Base-by-base conservation (phyloP, 2,113 vertebrate genomes). In the Poeciliopsis turrubarensis region DNA sequence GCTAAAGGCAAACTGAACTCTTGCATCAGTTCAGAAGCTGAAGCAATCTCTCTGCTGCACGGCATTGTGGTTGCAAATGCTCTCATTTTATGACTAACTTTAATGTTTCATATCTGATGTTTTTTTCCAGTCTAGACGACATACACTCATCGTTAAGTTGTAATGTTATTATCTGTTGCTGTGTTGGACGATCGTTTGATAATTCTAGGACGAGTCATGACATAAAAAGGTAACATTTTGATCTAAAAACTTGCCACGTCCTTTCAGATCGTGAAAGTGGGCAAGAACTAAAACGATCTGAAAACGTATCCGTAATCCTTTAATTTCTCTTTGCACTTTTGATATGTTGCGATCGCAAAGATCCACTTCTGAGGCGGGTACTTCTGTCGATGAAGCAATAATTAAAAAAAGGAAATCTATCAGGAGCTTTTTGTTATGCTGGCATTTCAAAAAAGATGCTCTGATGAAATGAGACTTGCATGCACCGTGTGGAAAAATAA, bases 11-110 rank as follows among this genome's bases (percentile, higher is more conserved):
- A 47, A 34, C 47, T 77, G 47, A 30, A 26, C 8, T 47, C 65
- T 10, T 54, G 65, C 60, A 39, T 41, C n/a, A 61, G 15, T 34
- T 39, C 15, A 72, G 68, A 54, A 54, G 60, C 70, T 71, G 63
- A 66, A 11, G 32, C 8, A 39, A 3, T 14, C 12, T 15, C 44
- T 47, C 5, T 47, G 44, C 15, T 17, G 14, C 44, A 47, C 1
- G 5, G 17, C 15, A 1, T 6, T 47, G 44, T 47, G 44, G 44
- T 5, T 41, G 14, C 25, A 57, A 57, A 57, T n/a, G 51, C 51
- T 25, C 25, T n/a, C 25, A 57, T 57, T 57, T 57, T n/a, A 57
- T 57, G 51, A 25, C 3, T 9, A 11, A 57, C 9, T 9, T 11
- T 57, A 57, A 25, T n/a, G 51, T n/a, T 57, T 25, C 51, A n/a